Evolutionary conservation across 1,140 invertebrate species (phyloP), one percentile per base, ranked within the genome.

Genomic region (Trichonephila inaurata): DNA sequence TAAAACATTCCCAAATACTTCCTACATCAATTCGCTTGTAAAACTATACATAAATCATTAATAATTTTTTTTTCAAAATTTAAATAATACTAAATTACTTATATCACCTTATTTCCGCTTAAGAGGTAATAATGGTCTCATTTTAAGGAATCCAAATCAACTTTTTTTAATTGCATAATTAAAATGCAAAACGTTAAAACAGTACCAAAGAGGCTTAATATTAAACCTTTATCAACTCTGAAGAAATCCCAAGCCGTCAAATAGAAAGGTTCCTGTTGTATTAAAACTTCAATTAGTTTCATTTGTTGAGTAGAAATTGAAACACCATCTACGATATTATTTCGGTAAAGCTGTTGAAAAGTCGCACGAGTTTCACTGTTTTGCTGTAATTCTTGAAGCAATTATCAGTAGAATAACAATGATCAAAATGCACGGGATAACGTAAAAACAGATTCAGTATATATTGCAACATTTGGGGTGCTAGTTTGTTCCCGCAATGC

Each of bases 141-240:
- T 14, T 33, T 77, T 33, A 77, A 18, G 5, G 10, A 18, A 2
- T 77, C 72, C 44, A 60, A 58, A 51, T 87, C 24, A n/a, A 44
- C 28, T 18, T 33, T 33, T 3, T 89, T 44, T n/a, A 89, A 12
- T 16, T 89, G 64, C 62, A 89, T 89, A n/a, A 89, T 69, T 24
- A 89, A 24, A 44, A 89, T 58, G 21, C 87, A 89, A n/a, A 64
- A 89, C 40, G 87, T 69, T n/a, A 89, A 16, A 24, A n/a, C 18
- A 8, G 62, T n/a, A 24, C 87, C 87, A 51, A 89, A 44, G 0
- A 62, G 2, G 21, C 60, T 64, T 1, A 89, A 21, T 1, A 89
- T 44, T 10, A 51, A n/a, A n/a, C 19, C 21, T 24, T 69, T 66
- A 0, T 69, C 33, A 1, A 89, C 21, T 4, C 40, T 6, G 7